These are phyloP conservation scores for Scaptodrosophila lebanonensis DNA, from an alignment of 1,140 invertebrate species.

Conservation along the genomic window DNA sequence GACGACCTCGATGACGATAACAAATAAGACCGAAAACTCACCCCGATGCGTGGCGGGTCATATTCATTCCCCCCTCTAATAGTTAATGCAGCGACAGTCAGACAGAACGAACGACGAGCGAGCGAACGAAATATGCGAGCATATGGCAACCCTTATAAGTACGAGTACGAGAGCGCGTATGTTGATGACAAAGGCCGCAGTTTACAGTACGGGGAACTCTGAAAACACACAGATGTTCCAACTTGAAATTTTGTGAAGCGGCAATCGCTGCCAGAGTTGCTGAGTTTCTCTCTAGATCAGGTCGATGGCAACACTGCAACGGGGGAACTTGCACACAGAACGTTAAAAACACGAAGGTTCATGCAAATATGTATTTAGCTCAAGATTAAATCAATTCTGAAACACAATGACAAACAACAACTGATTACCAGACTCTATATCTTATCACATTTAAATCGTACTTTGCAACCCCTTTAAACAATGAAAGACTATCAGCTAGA, in stretches of 20 bases:
- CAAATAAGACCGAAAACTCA: slow-evolving; percentile 49
- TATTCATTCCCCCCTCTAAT: slow-evolving; percentile 49
- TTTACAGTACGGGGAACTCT: slow-evolving; percentile 13
- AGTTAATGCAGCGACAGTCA: slow-evolving; percentile 20
- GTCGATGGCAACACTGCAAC: slow-evolving; percentile 60
- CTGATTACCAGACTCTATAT: too few species aligned
- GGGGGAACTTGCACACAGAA: too few species aligned
- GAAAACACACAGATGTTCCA: slow-evolving; percentile 29
- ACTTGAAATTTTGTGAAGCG: slow-evolving; percentile 30
- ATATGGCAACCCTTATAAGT: slow-evolving; percentile 68
- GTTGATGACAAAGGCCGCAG: slow-evolving; percentile 41
- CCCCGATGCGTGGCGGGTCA: slow-evolving; percentile 35
- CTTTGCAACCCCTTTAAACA: too few species aligned
- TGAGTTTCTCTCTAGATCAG: neutral
- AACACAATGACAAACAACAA: too few species aligned
- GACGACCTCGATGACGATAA: slow-evolving; percentile 59
- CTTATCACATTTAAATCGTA: too few species aligned
- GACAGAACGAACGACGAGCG: neutral
- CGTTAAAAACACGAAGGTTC: too few species aligned
- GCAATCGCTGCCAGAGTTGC: slow-evolving; percentile 13
- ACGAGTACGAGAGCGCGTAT: too few species aligned
- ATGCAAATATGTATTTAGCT: too few species aligned
- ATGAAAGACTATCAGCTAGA: too few species aligned
- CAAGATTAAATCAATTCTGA: too few species aligned
- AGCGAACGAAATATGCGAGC: slow-evolving; percentile 54